Evolutionary conservation across 2,888 invertebrate genomes (phyloP).

Genomic region (Trachelus troglodyta): DNA sequence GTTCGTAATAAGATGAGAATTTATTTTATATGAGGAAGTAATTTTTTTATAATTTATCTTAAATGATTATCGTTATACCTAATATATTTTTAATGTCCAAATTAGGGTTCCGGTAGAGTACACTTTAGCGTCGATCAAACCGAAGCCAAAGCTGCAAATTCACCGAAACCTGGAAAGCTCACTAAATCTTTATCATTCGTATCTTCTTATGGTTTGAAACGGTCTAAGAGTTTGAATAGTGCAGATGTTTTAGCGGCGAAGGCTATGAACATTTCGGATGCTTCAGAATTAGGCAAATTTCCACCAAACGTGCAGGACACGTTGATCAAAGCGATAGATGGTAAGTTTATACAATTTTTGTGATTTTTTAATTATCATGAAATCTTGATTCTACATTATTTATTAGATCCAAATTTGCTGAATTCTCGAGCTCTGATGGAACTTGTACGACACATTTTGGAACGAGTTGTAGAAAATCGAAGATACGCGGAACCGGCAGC

Average conservation of each 20-base stretch:
- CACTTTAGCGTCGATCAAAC: slow-evolving; percentile 23
- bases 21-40: not conserved
- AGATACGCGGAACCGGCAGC: slow-evolving; percentile 86
- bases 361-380: not conserved
- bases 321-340: slow-evolving; percentile 80
- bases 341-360: slow-evolving; percentile 55
- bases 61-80: not conserved
- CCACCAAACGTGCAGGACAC: slow-evolving; percentile 79
- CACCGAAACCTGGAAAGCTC: slow-evolving; percentile 55
- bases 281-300: slow-evolving; percentile 82
- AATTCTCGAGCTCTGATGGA: slow-evolving; percentile 84
- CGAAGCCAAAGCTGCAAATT: slow-evolving; percentile 33
- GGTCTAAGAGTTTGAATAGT: slow-evolving; percentile 85
- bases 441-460: slow-evolving; percentile 83
- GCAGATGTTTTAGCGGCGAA: slow-evolving; percentile 77
- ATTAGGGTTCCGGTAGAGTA: slow-evolving; percentile 39
- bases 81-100: slow-evolving; percentile 1
- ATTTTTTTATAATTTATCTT: not conserved
- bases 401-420: slow-evolving; percentile 81
- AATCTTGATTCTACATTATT: slow-evolving; percentile 4
- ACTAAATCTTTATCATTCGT: slow-evolving; percentile 62
- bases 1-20: slow-evolving; percentile 46
- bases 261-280: slow-evolving; percentile 69
- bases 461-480: slow-evolving; percentile 82
- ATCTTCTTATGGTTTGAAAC: slow-evolving; percentile 72